Evolutionary conservation across 2,113 vertebrate species (phyloP), one percentile per base, ranked within the genome.

Genomic region (Perognathus longimembris): DNA sequence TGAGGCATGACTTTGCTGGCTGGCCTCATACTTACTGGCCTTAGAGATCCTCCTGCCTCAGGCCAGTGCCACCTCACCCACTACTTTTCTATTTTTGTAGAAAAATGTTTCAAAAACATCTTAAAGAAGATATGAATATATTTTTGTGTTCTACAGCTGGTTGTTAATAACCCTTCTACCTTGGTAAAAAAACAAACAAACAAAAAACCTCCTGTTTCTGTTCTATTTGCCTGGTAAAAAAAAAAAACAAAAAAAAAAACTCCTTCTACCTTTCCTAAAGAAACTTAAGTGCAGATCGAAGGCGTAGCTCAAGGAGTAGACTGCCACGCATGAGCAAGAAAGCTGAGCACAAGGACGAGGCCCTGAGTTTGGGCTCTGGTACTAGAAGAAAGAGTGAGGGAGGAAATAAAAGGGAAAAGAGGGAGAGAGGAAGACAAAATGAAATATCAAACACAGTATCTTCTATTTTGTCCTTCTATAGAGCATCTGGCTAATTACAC

Each of bases 71-170:
- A 38, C 24, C 26, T 36, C 30, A 30, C 15, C 15, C 4, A 40
- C 17, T 84, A 26, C 14, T 17, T 85, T 71, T 69, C 64, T 63
- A 83, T 30, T 63, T 85, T 45, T 84, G n/a, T 34, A 36, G 24
- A 73, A 70, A 66, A 86, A 69, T 78, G 0, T 50, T 83, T 64
- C 70, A 82, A 82, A 95, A 85, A 82, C 6, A 88, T 64, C 14
- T 91, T 24, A 89, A 79, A n/a, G 22, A 18, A 81, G 70, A 64
- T 61, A 59, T 77, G 73, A 90, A 86, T 38, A 84, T n/a, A 81
- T 84, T 79, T 45, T 40, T 93, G 54, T 81, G n/a, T 9, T 67
- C 38, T 69, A 81, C 36, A 90, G 89, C 2, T 45, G 28, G 77
- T 40, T 30, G 32, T 18, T 40, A 88, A 84, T 89, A n/a, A 76